Evolutionary conservation across 2,797 vertebrate genomes (phyloP).

Genomic region (Gymnoscopelus microlampas): DNA sequence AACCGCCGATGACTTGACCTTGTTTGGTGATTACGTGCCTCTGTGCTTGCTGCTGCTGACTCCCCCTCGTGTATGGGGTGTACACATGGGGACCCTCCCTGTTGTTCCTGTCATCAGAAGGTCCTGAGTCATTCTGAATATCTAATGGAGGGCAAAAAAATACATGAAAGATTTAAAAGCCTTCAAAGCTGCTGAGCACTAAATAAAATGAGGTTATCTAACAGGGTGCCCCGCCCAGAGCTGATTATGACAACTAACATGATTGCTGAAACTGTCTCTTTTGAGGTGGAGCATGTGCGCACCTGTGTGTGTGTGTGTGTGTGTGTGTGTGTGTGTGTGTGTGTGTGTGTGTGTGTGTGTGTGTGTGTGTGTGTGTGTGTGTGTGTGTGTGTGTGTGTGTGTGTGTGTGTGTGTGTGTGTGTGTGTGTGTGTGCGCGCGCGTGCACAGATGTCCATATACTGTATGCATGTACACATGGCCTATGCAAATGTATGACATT

Average conservation of each 20-base stretch:
- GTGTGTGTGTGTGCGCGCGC: not conserved
- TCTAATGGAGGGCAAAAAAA: conserved; percentile 31
- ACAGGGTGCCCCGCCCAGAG: not conserved
- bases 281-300: not conserved
- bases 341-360: not conserved
- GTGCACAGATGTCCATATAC: not conserved
- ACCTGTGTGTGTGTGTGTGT: conserved; percentile 9
- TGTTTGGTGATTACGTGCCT: not conserved
- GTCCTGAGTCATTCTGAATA: conserved; percentile 8
- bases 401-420: not conserved
- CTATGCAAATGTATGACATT: too few relatives aligned
- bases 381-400: conserved; percentile 2
- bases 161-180: conserved; percentile 30
- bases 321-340: conserved; percentile 1
- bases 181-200: conserved; percentile 43
- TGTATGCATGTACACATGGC: too few relatives aligned
- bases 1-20: not conserved
- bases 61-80: too few relatives aligned
- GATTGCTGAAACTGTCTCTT: conserved; percentile 27
- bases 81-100: not conserved
- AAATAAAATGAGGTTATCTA: conserved; percentile 40
- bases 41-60: not conserved
- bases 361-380: not conserved
- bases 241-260: conserved; percentile 32
- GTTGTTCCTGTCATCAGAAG: too few relatives aligned